Conservation (phyloP, 2,888 invertebrate genomes). For the Athripsodes cinereus region DNA sequence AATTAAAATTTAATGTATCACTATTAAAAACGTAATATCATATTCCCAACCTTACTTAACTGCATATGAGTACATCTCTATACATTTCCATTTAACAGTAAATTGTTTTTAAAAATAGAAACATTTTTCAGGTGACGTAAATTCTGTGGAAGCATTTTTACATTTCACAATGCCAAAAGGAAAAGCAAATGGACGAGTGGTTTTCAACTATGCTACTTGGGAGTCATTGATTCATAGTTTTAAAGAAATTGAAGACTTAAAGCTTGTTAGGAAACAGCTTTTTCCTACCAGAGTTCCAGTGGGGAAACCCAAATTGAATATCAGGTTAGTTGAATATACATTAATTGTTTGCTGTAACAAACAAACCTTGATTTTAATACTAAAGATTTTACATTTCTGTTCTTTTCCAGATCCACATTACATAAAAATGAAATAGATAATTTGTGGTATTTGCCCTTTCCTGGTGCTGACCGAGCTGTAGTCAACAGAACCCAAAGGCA, state of each 20-base stretch:
- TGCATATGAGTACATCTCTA: too few species aligned
- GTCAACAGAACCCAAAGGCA: constrained; percentile 74
- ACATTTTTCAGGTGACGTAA: constrained; percentile 55
- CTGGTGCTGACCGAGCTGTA: constrained; percentile 77
- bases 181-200: constrained; percentile 38
- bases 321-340: not conserved
- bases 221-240: constrained; percentile 78
- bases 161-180: constrained; percentile 30
- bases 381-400: too few species aligned
- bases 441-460: constrained; percentile 70
- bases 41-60: too few species aligned
- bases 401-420: constrained; percentile 43
- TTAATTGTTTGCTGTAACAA: too few species aligned
- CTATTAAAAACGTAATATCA: too few species aligned
- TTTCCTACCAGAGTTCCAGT: constrained; percentile 47
- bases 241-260: constrained; percentile 57
- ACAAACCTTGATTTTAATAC: too few species aligned
- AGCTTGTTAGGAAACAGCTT: constrained; percentile 58
- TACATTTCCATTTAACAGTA: too few species aligned
- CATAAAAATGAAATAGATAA: constrained; percentile 41
- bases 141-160: constrained; percentile 71
- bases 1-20: too few species aligned
- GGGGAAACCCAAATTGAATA: not conserved
- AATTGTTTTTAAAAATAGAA: too few species aligned
- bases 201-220: constrained; percentile 84